phyloP scores from a whole-genome alignment of 2,113 vertebrate genomes.

The Hypomesus transpacificus region DNA sequence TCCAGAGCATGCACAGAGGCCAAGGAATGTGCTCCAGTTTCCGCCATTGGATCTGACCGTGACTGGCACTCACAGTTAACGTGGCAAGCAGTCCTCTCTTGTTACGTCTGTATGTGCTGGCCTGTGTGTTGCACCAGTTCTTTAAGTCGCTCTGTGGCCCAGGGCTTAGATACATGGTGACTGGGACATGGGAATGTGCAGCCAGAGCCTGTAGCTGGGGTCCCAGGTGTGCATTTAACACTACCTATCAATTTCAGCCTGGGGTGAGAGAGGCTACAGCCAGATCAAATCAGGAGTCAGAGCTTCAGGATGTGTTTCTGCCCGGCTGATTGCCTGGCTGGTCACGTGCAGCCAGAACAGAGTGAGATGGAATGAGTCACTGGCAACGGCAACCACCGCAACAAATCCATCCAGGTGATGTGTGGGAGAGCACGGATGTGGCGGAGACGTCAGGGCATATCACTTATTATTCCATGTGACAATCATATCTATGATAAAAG shows the following conservation, averaged over 20 bases:
- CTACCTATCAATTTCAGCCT: slow-evolving; percentile 49
- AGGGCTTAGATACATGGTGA: slow-evolving; percentile 30
- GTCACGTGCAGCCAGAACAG: slow-evolving; percentile 39
- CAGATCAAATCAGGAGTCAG: slow-evolving; percentile 58
- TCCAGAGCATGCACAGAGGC: slow-evolving; percentile 36
- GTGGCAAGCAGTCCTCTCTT: slow-evolving; percentile 48
- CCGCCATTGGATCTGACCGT: slow-evolving; percentile 46
- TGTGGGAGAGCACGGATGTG: slow-evolving; percentile 41
- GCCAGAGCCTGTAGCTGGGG: slow-evolving; percentile 5
- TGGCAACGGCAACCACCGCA: slow-evolving; percentile 27
- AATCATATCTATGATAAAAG: slow-evolving; percentile 34
- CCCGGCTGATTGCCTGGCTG: slow-evolving; percentile 40
- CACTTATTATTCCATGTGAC: slow-evolving; percentile 33
- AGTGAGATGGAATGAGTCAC: slow-evolving; percentile 51
- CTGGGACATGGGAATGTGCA: slow-evolving; percentile 20
- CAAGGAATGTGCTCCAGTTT: slow-evolving; percentile 60
- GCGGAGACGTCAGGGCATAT: slow-evolving; percentile 26
- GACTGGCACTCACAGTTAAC: slow-evolving; percentile 50
- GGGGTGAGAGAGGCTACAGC: slow-evolving; percentile 47
- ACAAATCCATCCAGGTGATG: slow-evolving; percentile 45
- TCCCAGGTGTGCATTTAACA: slow-evolving; percentile 60
- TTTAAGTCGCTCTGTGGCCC: slow-evolving; percentile 39
- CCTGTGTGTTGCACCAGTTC: slow-evolving; percentile 26
- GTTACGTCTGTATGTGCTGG: slow-evolving; percentile 33
- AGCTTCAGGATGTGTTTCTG: slow-evolving; percentile 51